Evolutionary conservation across 2,888 invertebrate genomes (phyloP).

Genomic region (Pristionchus mayeri): DNA sequence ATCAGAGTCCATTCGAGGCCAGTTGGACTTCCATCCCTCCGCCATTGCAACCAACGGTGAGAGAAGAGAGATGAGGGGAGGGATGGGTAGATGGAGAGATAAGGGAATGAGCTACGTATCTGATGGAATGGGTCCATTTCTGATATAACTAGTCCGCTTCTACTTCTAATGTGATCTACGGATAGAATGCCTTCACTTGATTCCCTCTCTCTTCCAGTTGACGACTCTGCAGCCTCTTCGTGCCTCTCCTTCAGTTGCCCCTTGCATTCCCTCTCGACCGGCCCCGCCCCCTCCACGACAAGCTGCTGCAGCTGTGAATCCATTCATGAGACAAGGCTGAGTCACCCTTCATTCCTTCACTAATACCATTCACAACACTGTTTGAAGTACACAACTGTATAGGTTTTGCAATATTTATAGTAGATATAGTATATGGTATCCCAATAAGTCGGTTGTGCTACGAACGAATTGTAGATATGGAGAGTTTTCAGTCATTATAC

Average conservation of each 20-base stretch:
- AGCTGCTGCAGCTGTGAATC: constrained; percentile 55
- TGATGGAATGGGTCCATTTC: too few species aligned
- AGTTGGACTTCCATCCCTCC: constrained; percentile 12
- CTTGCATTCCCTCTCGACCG: constrained; percentile 54
- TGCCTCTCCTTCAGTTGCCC: constrained; percentile 47
- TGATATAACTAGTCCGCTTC: too few species aligned
- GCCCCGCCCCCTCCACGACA: constrained; percentile 60
- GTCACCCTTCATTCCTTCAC: background rate
- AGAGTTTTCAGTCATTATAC: constrained; percentile 21
- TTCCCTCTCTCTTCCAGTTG: constrained; percentile 45
- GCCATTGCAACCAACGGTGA: background rate
- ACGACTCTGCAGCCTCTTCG: constrained; percentile 46
- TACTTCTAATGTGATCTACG: too few species aligned
- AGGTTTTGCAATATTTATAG: constrained; percentile 35
- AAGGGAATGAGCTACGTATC: too few species aligned
- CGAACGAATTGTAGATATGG: constrained; percentile 35
- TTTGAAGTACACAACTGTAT: constrained; percentile 15
- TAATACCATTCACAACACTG: background rate
- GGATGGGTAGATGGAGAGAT: background rate
- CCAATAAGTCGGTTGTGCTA: constrained; percentile 32
- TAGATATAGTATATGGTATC: background rate
- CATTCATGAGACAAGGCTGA: constrained; percentile 56
- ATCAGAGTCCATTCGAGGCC: constrained; percentile 12
- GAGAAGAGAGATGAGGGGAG: background rate
- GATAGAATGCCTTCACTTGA: too few species aligned